These are phyloP conservation scores for Noctilio leporinus DNA, from an alignment of 2,113 vertebrate genomes.

Conservation along the genomic window DNA sequence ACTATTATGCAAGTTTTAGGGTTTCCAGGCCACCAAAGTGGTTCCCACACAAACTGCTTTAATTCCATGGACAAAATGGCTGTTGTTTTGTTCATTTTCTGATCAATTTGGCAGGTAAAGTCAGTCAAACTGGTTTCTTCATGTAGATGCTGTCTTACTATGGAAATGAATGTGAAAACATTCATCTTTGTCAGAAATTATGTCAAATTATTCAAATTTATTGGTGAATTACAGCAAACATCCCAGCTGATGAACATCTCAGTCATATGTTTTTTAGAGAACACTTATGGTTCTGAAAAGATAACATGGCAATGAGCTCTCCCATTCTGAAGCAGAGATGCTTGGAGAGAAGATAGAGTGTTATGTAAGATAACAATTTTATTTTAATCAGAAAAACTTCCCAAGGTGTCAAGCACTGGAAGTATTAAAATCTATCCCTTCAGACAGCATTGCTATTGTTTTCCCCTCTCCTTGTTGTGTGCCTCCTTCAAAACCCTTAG, in stretches of 20 bases:
- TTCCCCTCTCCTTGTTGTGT: neutral
- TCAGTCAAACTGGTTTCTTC: constrained; percentile 58
- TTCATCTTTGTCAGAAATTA: constrained; percentile 79
- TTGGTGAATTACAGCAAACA: constrained; percentile 59
- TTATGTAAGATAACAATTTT: constrained; percentile 51
- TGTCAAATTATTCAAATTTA: constrained; percentile 72
- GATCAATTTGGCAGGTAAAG: constrained; percentile 62
- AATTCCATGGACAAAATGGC: neutral
- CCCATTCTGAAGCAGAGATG: constrained; percentile 38
- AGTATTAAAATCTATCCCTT: neutral
- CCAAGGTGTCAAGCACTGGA: constrained; percentile 43
- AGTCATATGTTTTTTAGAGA: constrained; percentile 62
- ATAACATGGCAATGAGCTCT: neutral
- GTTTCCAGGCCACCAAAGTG: constrained; percentile 21
- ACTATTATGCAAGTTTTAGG: neutral
- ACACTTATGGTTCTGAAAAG: constrained; percentile 64
- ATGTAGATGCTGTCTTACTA: constrained; percentile 54
- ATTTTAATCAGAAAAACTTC: constrained; percentile 37
- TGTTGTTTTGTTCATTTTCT: constrained; percentile 49
- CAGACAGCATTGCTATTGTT: neutral
- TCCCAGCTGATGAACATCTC: constrained; percentile 58
- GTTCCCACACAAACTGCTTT: constrained; percentile 12
- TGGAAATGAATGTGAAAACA: constrained; percentile 75
- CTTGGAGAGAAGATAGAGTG: neutral
- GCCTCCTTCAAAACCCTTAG: constrained; percentile 35